phyloP scores from a whole-genome alignment of 2,888 invertebrate species.

The Tanaodytes sp. region DNA sequence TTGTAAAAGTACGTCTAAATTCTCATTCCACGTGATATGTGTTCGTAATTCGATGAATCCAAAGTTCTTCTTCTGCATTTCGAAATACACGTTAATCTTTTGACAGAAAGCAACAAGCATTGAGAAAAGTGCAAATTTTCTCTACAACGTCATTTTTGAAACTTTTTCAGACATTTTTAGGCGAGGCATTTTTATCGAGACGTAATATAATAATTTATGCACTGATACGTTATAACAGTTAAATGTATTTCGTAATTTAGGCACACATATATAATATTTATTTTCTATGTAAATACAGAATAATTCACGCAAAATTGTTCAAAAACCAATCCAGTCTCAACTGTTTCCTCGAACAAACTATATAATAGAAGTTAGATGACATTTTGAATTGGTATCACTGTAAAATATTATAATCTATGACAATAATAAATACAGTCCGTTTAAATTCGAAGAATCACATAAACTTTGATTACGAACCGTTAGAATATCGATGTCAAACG shows the following conservation, averaged over 20 bases:
- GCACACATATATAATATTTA: slow-evolving; percentile 1
- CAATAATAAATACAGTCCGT: too few relatives aligned
- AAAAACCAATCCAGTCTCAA: too few relatives aligned
- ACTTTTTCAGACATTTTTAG: slow-evolving; percentile 23
- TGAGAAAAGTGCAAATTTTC: neutral
- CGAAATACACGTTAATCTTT: slow-evolving; percentile 3
- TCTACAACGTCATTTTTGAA: slow-evolving; percentile 10
- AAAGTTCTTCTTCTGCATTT: slow-evolving; percentile 16
- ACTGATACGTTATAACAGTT: neutral
- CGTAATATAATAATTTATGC: slow-evolving; percentile 17
- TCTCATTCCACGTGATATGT: too few relatives aligned
- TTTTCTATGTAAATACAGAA: too few relatives aligned
- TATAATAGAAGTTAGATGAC: too few relatives aligned
- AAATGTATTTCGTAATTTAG: slow-evolving; percentile 22
- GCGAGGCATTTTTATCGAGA: slow-evolving; percentile 12
- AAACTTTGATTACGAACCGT: too few relatives aligned
- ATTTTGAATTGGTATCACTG: too few relatives aligned
- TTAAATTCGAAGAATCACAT: too few relatives aligned
- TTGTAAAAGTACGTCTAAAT: too few relatives aligned
- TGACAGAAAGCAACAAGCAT: slow-evolving; percentile 1
- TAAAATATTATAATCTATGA: neutral
- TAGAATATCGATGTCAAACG: too few relatives aligned
- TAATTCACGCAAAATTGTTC: too few relatives aligned
- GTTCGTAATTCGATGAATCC: slow-evolving; percentile 48
- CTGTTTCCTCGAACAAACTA: too few relatives aligned